These are phyloP conservation scores for Chelmon rostratus DNA, from an alignment of 2,797 vertebrate species.

Conservation along the genomic window DNA sequence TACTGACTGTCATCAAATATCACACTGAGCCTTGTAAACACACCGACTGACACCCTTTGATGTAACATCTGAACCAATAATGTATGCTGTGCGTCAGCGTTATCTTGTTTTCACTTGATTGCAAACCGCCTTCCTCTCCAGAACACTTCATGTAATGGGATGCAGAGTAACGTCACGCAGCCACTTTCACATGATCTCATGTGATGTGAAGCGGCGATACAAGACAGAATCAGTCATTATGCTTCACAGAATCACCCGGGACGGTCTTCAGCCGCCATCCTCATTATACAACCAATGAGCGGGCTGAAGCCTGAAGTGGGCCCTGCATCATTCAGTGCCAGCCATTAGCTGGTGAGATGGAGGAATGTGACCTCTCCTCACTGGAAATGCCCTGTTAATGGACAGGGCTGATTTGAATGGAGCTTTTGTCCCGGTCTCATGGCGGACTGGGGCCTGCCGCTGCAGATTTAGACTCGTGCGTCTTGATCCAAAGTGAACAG, in stretches of 20 bases:
- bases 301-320: constrained; percentile 38
- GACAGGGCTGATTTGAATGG: constrained; percentile 75
- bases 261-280: constrained; percentile 24
- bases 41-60: constrained; percentile 7
- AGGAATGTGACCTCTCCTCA: constrained; percentile 80
- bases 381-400: constrained; percentile 73
- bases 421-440: constrained; percentile 69
- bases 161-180: constrained; percentile 42
- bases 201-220: constrained; percentile 49
- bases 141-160: constrained; percentile 33
- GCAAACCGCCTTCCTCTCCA: constrained; percentile 32
- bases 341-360: constrained; percentile 60
- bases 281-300: constrained; percentile 59
- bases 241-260: constrained; percentile 34
- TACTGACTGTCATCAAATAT: constrained; percentile 1
- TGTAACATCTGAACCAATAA: constrained; percentile 7
- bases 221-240: constrained; percentile 59
- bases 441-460: constrained; percentile 47
- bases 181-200: constrained; percentile 63
- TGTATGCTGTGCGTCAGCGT: constrained; percentile 7
- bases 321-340: constrained; percentile 47
- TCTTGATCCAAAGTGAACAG: constrained; percentile 43
- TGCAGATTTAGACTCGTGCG: constrained; percentile 49
- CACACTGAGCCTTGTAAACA: not conserved
- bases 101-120: constrained; percentile 50